phyloP scores from a whole-genome alignment of 2,888 invertebrate genomes.

The Ochlodes sylvanus region DNA sequence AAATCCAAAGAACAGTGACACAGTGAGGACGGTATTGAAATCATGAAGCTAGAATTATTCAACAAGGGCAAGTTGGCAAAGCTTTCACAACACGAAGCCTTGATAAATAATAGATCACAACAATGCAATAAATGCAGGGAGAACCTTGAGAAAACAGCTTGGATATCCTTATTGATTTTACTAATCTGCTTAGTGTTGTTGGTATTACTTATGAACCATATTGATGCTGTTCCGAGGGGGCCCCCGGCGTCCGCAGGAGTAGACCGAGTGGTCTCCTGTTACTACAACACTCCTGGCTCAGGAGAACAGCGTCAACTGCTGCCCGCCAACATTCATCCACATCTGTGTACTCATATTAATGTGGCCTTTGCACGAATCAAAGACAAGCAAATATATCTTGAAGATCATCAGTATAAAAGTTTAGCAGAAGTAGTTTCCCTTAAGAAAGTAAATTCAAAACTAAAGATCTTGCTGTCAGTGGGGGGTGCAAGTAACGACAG shows the following conservation, averaged over 20 bases:
- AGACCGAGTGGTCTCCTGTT: slow-evolving; percentile 84
- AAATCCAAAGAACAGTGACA: neutral
- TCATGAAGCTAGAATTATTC: slow-evolving; percentile 16
- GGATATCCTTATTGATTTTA: slow-evolving; percentile 1
- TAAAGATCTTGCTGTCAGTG: slow-evolving; percentile 92
- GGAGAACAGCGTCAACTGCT: slow-evolving; percentile 61
- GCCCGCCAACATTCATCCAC: slow-evolving; percentile 87
- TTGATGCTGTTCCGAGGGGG: neutral
- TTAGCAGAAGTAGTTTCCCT: slow-evolving; percentile 77
- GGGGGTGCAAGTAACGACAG: slow-evolving; percentile 86
- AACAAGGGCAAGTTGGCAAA: slow-evolving; percentile 5
- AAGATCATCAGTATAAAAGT: slow-evolving; percentile 63
- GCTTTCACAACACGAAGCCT: neutral
- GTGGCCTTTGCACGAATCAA: slow-evolving; percentile 89
- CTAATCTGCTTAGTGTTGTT: neutral
- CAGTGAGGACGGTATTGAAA: slow-evolving; percentile 3
- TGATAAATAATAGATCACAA: neutral
- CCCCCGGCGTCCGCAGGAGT: neutral
- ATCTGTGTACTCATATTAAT: slow-evolving; percentile 93
- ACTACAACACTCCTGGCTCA: slow-evolving; percentile 86
- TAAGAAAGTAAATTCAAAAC: slow-evolving; percentile 85
- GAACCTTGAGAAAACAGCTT: neutral
- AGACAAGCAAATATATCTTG: slow-evolving; percentile 86
- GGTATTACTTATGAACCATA: neutral
- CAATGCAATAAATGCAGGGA: neutral